Conservation (phyloP, 2,113 vertebrate species). For the Tenrec ecaudatus region DNA sequence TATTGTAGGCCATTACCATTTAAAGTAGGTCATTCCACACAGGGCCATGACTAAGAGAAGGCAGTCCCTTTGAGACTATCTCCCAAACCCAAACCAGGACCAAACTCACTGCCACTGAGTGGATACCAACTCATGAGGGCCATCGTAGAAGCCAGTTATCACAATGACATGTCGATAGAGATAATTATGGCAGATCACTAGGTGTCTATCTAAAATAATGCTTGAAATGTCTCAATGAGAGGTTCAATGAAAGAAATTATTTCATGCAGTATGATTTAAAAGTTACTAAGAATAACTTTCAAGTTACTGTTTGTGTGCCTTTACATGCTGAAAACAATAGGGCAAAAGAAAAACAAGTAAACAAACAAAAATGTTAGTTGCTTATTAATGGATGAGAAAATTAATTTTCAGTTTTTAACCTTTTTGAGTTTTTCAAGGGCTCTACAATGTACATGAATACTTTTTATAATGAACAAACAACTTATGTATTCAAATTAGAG, state of each 20-base stretch:
- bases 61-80: neutral
- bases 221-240: conserved; percentile 21
- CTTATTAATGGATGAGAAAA: neutral
- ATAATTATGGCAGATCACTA: neutral
- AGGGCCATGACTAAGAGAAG: neutral
- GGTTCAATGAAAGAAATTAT: conserved; percentile 9
- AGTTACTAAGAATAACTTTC: conserved; percentile 9
- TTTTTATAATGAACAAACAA: conserved; percentile 1
- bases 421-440: neutral
- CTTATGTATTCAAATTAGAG: neutral
- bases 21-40: fast-evolving
- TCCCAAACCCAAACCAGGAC: too few relatives aligned
- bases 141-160: neutral
- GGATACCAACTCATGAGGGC: too few relatives aligned
- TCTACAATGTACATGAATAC: neutral
- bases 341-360: neutral
- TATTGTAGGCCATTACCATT: neutral
- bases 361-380: neutral
- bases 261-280: neutral
- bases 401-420: neutral
- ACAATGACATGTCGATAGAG: neutral
- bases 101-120: too few relatives aligned
- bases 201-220: neutral
- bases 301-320: neutral
- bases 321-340: neutral